Evolutionary conservation across 2,888 invertebrate species (phyloP), one percentile per base, ranked within the genome.

Genomic region (Ceraclea dissimilis): DNA sequence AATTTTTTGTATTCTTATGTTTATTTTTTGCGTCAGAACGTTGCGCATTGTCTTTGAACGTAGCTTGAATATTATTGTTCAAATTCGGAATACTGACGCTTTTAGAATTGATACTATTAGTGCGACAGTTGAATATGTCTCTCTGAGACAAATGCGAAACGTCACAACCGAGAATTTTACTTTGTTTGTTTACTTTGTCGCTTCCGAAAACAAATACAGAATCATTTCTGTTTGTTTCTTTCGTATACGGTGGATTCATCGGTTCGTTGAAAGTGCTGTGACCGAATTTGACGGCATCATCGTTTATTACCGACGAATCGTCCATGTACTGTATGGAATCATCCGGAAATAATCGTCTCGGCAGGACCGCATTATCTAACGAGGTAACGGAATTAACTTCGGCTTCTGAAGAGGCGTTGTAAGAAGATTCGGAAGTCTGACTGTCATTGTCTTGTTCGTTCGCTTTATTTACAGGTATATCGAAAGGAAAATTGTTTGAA

Each of bases 151-250:
- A 76, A 2, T 71, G 71, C 1, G 76, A 75, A 0, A 78, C 77
- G 52, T 78, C 76, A 58, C 67, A 70, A 0, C 78, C 78, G 26
- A 78, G 63, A n/a, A 78, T 69, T 66, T 77, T 75, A 56, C 77
- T 77, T 65, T 76, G 77, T 60, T 78, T 78, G 58, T 76, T 77
- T 21, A 67, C 68, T 44, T 34, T 57, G 6, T 56, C 51, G 22
- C 52, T 49, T 33, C 52, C 51, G 34, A 59, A 59, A 1, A 59
- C 50, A 17, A 52, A 59, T 13, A 59, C 52, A 2, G 55, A 49
- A 20, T 52, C 44, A 19, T 49, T 47, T 16, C 50, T 43, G 13
- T 13, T 17, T 19, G 51, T 21, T 26, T 22, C 17, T 8, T 46
- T 31, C 2, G 57, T 16, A 47, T 51, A 58, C 18, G 33, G 46